phyloP scores from a whole-genome alignment of 2,888 invertebrate species.

The Cylindroiulus punctatus region DNA sequence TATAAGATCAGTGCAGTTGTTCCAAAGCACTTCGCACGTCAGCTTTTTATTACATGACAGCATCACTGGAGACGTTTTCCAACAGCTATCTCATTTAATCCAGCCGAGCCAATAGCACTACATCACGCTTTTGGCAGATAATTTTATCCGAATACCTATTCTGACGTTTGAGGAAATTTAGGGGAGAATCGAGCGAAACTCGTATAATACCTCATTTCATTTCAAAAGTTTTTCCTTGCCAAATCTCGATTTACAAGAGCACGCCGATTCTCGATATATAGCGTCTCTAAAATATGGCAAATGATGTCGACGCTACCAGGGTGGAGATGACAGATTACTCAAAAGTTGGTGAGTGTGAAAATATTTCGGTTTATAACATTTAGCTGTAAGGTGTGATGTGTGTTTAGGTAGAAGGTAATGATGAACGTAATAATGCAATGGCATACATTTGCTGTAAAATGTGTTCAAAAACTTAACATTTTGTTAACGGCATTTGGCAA shows the following conservation, averaged over 20 bases:
- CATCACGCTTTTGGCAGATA: slow-evolving; percentile 9
- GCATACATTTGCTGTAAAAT: not conserved
- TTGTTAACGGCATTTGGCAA: too few relatives aligned
- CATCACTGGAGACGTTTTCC: not conserved
- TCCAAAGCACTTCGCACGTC: not conserved
- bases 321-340: not conserved
- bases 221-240: not conserved
- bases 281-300: slow-evolving; percentile 17
- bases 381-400: not conserved
- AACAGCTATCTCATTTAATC: not conserved
- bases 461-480: not conserved
- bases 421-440: not conserved
- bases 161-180: not conserved
- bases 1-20: slow-evolving; percentile 1
- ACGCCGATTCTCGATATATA: not conserved
- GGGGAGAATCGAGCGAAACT: not conserved
- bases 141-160: not conserved
- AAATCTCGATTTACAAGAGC: not conserved
- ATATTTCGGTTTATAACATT: not conserved
- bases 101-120: not conserved
- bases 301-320: not conserved
- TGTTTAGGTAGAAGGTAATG: not conserved
- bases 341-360: slow-evolving; percentile 14
- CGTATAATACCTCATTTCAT: not conserved
- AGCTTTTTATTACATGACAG: not conserved